Conservation (phyloP, 2,797 vertebrate species). For the Eidolon dupreanum region DNA sequence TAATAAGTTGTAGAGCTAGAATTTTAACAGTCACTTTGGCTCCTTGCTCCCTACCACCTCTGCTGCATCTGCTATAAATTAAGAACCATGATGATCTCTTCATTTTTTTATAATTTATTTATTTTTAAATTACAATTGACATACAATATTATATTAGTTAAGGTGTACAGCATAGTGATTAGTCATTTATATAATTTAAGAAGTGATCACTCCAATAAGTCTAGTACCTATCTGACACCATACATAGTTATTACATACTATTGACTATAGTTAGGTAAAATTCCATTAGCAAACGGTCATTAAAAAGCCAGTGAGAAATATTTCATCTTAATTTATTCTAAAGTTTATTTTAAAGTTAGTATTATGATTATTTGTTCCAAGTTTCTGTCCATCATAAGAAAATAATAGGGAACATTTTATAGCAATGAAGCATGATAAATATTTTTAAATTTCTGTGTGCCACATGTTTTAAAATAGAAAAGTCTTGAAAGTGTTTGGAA, state of each 20-base stretch:
- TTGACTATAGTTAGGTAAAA: conserved; percentile 28
- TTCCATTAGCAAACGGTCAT: not conserved
- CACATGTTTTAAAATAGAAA: conserved; percentile 16
- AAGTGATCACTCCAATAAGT: not conserved
- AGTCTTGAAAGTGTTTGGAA: not conserved
- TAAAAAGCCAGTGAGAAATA: not conserved
- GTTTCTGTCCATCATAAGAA: not conserved
- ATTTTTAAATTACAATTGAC: not conserved
- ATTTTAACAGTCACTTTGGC: not conserved
- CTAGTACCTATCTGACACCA: not conserved
- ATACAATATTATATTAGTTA: not conserved
- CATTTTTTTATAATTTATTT: not conserved
- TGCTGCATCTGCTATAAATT: not conserved
- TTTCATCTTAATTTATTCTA: conserved; percentile 22
- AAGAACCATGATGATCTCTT: not conserved
- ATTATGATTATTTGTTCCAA: not conserved
- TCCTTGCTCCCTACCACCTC: not conserved
- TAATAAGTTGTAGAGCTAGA: not conserved
- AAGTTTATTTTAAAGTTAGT: not conserved
- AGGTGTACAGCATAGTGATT: not conserved
- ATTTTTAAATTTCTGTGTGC: not conserved
- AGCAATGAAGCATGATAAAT: not conserved
- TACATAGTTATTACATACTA: not conserved
- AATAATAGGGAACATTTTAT: conserved; percentile 17
- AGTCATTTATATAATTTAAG: not conserved